A percentile compares a stretch with the other conserved stretches of the same genome.
Evolutionary conservation across 2,888 invertebrate species (phyloP).

Genomic region (Dolichopus griseipennis): DNA sequence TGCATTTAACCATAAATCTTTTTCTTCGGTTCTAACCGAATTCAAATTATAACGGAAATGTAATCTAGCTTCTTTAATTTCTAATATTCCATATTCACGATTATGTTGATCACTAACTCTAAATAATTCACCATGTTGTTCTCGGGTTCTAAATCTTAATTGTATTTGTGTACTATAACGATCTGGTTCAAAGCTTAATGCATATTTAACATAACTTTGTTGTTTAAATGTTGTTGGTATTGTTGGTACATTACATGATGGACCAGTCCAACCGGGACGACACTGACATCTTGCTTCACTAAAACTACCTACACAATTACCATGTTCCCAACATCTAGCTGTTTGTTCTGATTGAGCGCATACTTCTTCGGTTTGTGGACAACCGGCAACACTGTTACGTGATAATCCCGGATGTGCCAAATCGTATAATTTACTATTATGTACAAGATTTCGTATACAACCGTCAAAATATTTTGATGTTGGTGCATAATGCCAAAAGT

Average conservation of each 20-base stretch:
- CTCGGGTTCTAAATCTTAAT: constrained; percentile 84
- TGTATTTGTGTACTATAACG: constrained; percentile 88
- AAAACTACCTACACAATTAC: constrained; percentile 87
- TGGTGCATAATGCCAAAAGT: constrained; percentile 86
- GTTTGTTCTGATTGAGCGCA: constrained; percentile 82
- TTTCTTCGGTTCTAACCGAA: constrained; percentile 80
- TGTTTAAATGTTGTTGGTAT: constrained; percentile 86
- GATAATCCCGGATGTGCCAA: constrained; percentile 86
- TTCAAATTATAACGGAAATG: constrained; percentile 91
- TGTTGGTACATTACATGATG: constrained; percentile 74
- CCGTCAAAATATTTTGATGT: constrained; percentile 89
- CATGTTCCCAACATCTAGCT: constrained; percentile 83
- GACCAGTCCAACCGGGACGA: constrained; percentile 90
- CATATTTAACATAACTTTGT: constrained; percentile 95
- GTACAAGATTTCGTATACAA: constrained; percentile 89
- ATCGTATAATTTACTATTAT: constrained; percentile 93
- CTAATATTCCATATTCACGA: constrained; percentile 83
- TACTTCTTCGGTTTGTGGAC: constrained; percentile 86
- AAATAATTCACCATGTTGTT: constrained; percentile 88
- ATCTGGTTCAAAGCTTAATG: constrained; percentile 87
- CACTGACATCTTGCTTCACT: constrained; percentile 88
- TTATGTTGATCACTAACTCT: constrained; percentile 90
- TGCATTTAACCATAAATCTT: constrained; percentile 80
- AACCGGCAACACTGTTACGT: constrained; percentile 78
- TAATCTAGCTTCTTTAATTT: constrained; percentile 81